Conservation (phyloP, 2,113 vertebrate species). For the Elachura formosa region DNA sequence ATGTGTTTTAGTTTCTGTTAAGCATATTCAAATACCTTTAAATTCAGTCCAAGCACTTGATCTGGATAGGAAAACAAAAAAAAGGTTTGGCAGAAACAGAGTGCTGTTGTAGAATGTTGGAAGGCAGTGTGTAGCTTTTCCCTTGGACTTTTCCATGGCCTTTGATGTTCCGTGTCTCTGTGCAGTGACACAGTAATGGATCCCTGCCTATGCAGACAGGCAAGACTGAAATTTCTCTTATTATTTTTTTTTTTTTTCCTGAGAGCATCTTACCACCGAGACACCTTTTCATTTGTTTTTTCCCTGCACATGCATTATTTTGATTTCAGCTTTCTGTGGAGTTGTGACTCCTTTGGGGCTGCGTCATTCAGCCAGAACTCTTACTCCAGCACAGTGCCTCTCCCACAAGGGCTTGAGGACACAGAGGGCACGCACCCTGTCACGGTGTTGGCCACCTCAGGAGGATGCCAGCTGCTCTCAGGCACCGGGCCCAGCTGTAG, state of each 20-base stretch:
- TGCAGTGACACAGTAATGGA: too few relatives aligned
- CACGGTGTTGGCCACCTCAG: background rate
- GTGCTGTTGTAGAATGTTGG: too few relatives aligned
- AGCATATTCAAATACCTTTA: too few relatives aligned
- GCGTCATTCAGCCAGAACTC: background rate
- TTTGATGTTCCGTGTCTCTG: background rate
- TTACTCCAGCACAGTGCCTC: background rate
- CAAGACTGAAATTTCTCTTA: too few relatives aligned
- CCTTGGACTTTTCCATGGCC: background rate
- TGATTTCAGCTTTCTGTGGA: background rate
- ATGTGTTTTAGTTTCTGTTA: background rate
- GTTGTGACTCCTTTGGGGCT: background rate
- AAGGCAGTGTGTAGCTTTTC: background rate
- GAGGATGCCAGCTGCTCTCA: background rate
- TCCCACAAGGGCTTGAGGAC: fast-evolving
- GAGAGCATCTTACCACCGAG: background rate
- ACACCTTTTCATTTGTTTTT: background rate
- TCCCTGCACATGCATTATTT: background rate
- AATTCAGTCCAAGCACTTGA: background rate
- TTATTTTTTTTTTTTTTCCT: too few relatives aligned
- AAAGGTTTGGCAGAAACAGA: background rate
- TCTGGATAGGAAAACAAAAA: background rate
- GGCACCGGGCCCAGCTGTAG: too few relatives aligned
- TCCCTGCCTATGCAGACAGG: background rate
- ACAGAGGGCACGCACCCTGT: background rate